Evolutionary conservation across 2,888 invertebrate genomes (phyloP).

Genomic region (Drosophila nigritarsus): DNA sequence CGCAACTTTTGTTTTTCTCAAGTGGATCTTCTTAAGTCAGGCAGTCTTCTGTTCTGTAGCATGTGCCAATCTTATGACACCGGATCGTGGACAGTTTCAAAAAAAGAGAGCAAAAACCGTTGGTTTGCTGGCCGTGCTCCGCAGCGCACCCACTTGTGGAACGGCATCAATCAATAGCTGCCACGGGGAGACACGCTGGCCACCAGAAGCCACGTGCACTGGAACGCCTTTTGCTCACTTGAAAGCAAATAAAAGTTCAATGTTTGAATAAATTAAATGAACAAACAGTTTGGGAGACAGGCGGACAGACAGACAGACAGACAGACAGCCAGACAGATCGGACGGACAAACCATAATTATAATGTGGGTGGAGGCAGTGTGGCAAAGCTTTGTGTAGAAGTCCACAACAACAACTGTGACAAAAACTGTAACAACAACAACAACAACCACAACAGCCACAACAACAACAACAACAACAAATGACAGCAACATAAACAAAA

Average conservation of each 20-base stretch:
- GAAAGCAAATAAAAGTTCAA: conserved; percentile 72
- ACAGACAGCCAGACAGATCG: neutral
- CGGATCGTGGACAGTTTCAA: neutral
- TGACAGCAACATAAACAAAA: conserved; percentile 56
- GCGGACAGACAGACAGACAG: neutral
- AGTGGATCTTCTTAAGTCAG: neutral
- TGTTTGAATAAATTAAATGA: conserved; percentile 73
- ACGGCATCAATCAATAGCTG: neutral
- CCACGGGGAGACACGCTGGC: neutral
- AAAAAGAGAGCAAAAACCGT: conserved; percentile 50
- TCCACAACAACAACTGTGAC: conserved; percentile 23
- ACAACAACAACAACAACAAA: conserved; percentile 19
- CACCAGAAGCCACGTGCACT: conserved; percentile 14
- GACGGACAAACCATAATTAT: conserved; percentile 26
- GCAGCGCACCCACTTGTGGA: conserved; percentile 28
- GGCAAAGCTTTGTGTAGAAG: conserved; percentile 24
- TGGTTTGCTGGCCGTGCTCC: conserved; percentile 24
- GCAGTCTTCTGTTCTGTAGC: neutral
- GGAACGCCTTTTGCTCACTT: conserved; percentile 48
- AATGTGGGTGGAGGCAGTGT: conserved; percentile 55
- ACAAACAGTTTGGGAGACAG: conserved; percentile 22
- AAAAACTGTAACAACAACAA: conserved; percentile 3
- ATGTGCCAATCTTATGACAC: neutral
- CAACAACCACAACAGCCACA: conserved; percentile 23
- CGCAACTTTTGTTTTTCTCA: neutral